Conservation (phyloP, 2,113 vertebrate species). For the Cathartes aura region DNA sequence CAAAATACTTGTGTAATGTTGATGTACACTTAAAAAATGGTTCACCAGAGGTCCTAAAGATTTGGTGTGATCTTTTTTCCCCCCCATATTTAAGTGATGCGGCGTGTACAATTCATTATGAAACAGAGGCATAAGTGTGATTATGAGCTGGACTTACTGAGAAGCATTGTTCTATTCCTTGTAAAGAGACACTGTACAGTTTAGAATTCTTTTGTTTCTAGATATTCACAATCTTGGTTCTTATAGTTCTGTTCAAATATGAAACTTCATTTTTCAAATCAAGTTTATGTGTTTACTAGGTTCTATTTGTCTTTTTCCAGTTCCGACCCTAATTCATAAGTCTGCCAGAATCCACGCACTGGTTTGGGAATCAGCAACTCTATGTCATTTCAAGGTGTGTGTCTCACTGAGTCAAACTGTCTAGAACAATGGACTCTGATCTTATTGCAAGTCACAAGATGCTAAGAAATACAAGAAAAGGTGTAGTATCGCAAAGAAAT, state of each 20-base stretch:
- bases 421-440: not conserved
- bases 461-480: not conserved
- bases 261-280: not conserved
- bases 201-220: not conserved
- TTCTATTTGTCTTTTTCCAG: not conserved
- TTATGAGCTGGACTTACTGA: not conserved
- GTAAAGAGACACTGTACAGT: not conserved
- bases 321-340: not conserved
- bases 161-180: not conserved
- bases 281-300: not conserved
- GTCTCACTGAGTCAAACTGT: not conserved
- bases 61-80: not conserved
- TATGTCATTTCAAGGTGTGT: not conserved
- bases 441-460: not conserved
- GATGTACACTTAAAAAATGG: not conserved
- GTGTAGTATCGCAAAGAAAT: not conserved
- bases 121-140: not conserved
- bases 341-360: not conserved
- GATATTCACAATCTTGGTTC: not conserved
- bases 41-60: not conserved
- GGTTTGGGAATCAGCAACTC: not conserved
- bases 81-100: not conserved
- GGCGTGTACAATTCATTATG: not conserved
- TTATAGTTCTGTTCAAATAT: not conserved
- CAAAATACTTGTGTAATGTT: not conserved